Evolutionary conservation across 1,140 invertebrate species (phyloP).

Genomic region (Zaprionus davidi): DNA sequence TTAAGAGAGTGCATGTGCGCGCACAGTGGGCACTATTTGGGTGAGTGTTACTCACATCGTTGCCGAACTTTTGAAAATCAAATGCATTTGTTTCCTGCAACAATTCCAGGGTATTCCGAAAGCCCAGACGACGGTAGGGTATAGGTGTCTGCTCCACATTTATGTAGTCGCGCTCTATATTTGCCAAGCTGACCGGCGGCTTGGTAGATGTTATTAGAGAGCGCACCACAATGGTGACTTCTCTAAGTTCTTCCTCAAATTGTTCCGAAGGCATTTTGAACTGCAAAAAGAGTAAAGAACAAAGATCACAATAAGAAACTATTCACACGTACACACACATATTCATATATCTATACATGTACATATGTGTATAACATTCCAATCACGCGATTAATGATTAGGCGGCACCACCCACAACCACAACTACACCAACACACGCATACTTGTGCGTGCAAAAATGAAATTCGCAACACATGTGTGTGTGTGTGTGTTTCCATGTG

Average conservation of each 20-base stretch:
- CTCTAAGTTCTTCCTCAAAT: slow-evolving; percentile 30
- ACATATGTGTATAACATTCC: slow-evolving; percentile 3
- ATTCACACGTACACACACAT: slow-evolving; percentile 8
- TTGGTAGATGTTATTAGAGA: slow-evolving; percentile 69
- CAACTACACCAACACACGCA: neutral
- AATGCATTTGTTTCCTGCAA: slow-evolving; percentile 62
- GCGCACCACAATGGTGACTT: slow-evolving; percentile 60
- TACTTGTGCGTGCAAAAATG: slow-evolving; percentile 33
- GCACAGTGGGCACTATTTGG: slow-evolving; percentile 5
- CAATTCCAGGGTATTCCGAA: slow-evolving; percentile 40
- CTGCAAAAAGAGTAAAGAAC: slow-evolving; percentile 15
- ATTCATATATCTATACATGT: neutral
- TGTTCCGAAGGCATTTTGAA: slow-evolving; percentile 20
- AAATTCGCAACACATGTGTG: slow-evolving; percentile 24
- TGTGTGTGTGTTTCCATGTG: neutral
- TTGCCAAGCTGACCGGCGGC: slow-evolving; percentile 52
- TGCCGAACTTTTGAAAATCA: slow-evolving; percentile 32
- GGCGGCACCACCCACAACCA: slow-evolving; percentile 33
- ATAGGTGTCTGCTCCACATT: slow-evolving; percentile 54
- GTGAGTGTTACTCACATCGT: slow-evolving; percentile 55
- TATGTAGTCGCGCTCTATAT: slow-evolving; percentile 58
- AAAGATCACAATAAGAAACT: slow-evolving; percentile 15
- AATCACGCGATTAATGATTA: slow-evolving; percentile 45
- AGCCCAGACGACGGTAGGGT: slow-evolving; percentile 58
- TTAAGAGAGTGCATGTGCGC: slow-evolving; percentile 17